These are phyloP conservation scores for Scaptodrosophila lebanonensis DNA, from an alignment of 1,140 invertebrate species.

Conservation along the genomic window DNA sequence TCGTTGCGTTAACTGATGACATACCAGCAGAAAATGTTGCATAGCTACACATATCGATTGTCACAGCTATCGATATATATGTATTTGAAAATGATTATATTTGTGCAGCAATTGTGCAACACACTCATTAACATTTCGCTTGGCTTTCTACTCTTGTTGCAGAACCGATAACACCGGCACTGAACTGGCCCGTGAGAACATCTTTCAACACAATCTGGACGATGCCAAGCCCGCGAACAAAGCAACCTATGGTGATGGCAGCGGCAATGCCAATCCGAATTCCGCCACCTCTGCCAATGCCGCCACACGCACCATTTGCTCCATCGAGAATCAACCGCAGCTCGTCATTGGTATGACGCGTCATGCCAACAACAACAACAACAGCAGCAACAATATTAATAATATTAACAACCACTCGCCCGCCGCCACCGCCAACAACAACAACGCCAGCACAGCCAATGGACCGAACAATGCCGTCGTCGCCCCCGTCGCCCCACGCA, in stretches of 20 bases:
- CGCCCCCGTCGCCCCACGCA: slow-evolving; percentile 14
- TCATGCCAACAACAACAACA: slow-evolving; percentile 12
- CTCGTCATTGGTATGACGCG: slow-evolving; percentile 4
- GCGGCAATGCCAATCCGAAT: slow-evolving; percentile 14
- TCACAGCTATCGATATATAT: too few relatives aligned
- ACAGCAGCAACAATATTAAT: slow-evolving; percentile 1
- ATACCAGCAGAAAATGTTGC: too few relatives aligned
- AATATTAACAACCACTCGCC: neutral
- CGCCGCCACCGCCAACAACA: slow-evolving; percentile 12
- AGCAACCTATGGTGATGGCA: slow-evolving; percentile 12
- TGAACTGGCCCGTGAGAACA: slow-evolving; percentile 73
- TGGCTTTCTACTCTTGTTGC: slow-evolving; percentile 17
- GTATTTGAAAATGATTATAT: neutral
- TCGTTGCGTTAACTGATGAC: too few relatives aligned
- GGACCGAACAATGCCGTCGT: slow-evolving; percentile 3
- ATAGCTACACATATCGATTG: too few relatives aligned
- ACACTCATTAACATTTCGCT: slow-evolving; percentile 19
- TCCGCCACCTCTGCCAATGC: slow-evolving; percentile 2
- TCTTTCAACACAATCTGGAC: slow-evolving; percentile 71
- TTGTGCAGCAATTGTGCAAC: neutral
- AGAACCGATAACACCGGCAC: slow-evolving; percentile 55
- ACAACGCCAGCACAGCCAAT: slow-evolving; percentile 2
- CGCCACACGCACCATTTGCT: slow-evolving; percentile 38
- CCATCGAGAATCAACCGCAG: slow-evolving; percentile 53
- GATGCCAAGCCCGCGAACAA: slow-evolving; percentile 58